Evolutionary conservation across 2,797 vertebrate genomes (phyloP).

Genomic region (Acomys russatus): DNA sequence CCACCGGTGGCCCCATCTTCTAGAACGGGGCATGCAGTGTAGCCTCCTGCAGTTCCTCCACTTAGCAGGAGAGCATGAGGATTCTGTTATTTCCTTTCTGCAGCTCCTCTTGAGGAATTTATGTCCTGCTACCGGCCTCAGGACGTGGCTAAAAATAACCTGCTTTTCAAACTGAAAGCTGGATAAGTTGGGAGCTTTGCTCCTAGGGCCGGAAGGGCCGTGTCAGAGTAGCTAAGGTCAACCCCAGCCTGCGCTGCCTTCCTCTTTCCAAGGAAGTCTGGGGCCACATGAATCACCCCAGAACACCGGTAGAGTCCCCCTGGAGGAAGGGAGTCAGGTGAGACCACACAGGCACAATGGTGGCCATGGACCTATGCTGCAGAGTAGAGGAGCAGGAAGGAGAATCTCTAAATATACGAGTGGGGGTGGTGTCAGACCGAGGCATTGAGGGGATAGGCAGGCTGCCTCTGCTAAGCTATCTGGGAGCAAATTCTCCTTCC

Average conservation of each 20-base stretch:
- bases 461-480: neutral
- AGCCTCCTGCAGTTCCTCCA: neutral
- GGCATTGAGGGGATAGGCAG: neutral
- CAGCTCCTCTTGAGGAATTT: constrained; percentile 79
- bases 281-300: constrained; percentile 67
- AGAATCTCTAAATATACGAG: neutral
- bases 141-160: constrained; percentile 85
- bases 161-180: constrained; percentile 71
- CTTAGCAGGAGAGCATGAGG: constrained; percentile 56
- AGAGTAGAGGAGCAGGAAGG: neutral
- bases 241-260: constrained; percentile 50
- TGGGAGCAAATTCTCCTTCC: constrained; percentile 2
- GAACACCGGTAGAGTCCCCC: neutral
- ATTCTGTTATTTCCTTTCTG: constrained; percentile 79
- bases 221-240: constrained; percentile 72
- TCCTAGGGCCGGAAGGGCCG: constrained; percentile 78
- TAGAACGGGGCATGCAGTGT: neutral
- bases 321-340: neutral
- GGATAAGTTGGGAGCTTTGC: constrained; percentile 45
- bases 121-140: constrained; percentile 78
- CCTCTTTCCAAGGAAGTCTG: constrained; percentile 77
- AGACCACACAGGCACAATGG: neutral
- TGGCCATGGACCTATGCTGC: neutral
- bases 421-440: neutral
- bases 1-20: neutral